A percentile compares a stretch with the other conserved stretches of the same genome.
Evolutionary conservation across 2,113 vertebrate genomes (phyloP).

Genomic region (Hippocampus abdominalis): DNA sequence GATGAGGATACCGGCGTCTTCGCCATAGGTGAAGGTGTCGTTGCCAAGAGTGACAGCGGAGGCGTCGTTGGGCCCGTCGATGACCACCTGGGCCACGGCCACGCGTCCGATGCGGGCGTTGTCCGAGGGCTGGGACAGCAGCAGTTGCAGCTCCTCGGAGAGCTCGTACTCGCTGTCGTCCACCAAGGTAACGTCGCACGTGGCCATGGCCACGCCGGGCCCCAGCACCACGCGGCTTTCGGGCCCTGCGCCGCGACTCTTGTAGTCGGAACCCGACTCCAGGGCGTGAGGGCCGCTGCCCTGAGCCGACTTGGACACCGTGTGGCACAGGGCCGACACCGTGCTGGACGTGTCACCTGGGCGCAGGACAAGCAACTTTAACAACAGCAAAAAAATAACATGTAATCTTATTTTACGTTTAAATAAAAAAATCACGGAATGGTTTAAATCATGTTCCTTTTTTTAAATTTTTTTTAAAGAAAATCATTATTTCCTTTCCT

Average conservation of each 20-base stretch:
- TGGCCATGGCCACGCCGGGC: conserved; percentile 79
- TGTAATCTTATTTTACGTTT: no score
- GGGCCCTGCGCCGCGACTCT: conserved; percentile 77
- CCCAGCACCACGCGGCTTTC: conserved; percentile 83
- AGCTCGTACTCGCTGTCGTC: conserved; percentile 96
- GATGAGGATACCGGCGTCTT: conserved; percentile 82
- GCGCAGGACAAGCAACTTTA: not conserved
- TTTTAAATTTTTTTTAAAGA: no score
- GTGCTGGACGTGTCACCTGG: conserved; percentile 87
- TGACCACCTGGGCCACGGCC: conserved; percentile 78
- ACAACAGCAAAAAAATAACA: not conserved
- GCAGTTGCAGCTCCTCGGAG: conserved; percentile 91
- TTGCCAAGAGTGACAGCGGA: conserved; percentile 85
- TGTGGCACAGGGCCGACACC: conserved; percentile 89
- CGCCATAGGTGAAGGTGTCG: conserved; percentile 83
- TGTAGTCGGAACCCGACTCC: conserved; percentile 91
- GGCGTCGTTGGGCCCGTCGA: conserved; percentile 90
- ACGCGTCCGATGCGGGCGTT: conserved; percentile 81
- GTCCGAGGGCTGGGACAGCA: conserved; percentile 78
- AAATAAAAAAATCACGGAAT: no score
- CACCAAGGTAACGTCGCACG: conserved; percentile 84
- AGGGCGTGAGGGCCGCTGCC: conserved; percentile 85
- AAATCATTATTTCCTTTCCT: no score
- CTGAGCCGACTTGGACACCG: conserved; percentile 80
- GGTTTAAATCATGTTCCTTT: no score